Base-by-base conservation (phyloP, 1,140 invertebrate genomes). In the Episyrphus balteatus region DNA sequence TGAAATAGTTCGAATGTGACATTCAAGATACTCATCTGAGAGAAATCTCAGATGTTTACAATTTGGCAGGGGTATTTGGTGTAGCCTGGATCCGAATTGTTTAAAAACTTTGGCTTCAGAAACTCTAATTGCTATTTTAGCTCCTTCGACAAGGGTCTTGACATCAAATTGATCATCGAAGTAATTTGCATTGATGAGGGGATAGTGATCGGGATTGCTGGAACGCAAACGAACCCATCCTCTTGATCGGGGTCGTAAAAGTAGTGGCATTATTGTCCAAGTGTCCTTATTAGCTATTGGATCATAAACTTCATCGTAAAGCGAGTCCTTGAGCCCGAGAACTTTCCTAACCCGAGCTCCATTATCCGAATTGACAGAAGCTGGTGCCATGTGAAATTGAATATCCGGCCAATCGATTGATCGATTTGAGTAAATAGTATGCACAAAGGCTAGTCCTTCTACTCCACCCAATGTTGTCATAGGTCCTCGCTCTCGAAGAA, bases 111-210 rank as follows among this genome's bases (percentile, higher is more conserved):
- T 75, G 0, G 84, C 82, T 50, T 86, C 78, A 32, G 79, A 82
- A 1, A 90, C 76, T 54, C 76, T 66, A 5, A 85, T 53, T 1
- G 81, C 83, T 40, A 86, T 79, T 63, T 86, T 86, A 1, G 81
- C 82, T n/a, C 88, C 88, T 69, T 92, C 86, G 0, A 89, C 80
- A 9, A 92, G 60, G 0, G 77, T 80, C n/a, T 77, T 75, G 0
- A 88, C 80, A 56, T 92, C 89, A 31, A 76, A 59, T 0, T 80
- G 78, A 65, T 92, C 77, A 42, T 80, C 76, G 47, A 93, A 86
- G 59, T 93, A 94, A 56, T 92, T 90, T 5, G 93, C 85, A 69
- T 94, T 79, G 51, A 98, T 89, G 10, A 83, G 61, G 0, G 93
- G 93, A 58, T 83, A 83, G 14, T 85, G 77, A 48, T 84, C 86